A percentile compares a stretch with the other conserved stretches of the same genome.
phyloP scores from a whole-genome alignment of 2,888 invertebrate species.

The Pollenia labialis region DNA sequence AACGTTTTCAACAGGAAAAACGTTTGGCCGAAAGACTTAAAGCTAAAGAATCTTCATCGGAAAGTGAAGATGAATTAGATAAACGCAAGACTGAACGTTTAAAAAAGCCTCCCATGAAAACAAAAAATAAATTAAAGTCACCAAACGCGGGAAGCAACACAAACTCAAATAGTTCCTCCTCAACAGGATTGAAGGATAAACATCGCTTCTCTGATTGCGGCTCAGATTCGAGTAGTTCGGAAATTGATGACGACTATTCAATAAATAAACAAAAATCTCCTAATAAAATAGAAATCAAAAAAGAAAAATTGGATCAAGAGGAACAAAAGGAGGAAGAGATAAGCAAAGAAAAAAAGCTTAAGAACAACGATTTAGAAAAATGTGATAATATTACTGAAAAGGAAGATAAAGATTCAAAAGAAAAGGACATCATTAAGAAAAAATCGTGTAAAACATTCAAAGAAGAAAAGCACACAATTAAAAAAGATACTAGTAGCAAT shows the following conservation, averaged over 20 bases:
- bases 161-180: conserved; percentile 68
- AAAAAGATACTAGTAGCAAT: conserved; percentile 28
- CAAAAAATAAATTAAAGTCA: conserved; percentile 66
- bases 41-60: conserved; percentile 84
- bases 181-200: conserved; percentile 67
- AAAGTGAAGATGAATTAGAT: conserved; percentile 84
- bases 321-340: background rate
- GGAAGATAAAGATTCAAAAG: conserved; percentile 31
- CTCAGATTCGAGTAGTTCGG: conserved; percentile 73
- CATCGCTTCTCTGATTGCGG: conserved; percentile 76
- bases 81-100: conserved; percentile 79
- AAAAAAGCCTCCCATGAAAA: conserved; percentile 79
- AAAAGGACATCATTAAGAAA: conserved; percentile 14
- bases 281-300: conserved; percentile 33
- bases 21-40: conserved; percentile 81
- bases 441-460: conserved; percentile 18
- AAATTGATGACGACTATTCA: conserved; percentile 43
- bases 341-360: background rate
- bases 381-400: conserved; percentile 47
- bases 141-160: conserved; percentile 21
- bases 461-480: conserved; percentile 29
- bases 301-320: background rate
- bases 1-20: conserved; percentile 80
- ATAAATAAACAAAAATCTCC: conserved; percentile 46
- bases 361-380: conserved; percentile 18